These are phyloP conservation scores for Noctua fimbriata DNA, from an alignment of 2,888 invertebrate species.

Conservation along the genomic window DNA sequence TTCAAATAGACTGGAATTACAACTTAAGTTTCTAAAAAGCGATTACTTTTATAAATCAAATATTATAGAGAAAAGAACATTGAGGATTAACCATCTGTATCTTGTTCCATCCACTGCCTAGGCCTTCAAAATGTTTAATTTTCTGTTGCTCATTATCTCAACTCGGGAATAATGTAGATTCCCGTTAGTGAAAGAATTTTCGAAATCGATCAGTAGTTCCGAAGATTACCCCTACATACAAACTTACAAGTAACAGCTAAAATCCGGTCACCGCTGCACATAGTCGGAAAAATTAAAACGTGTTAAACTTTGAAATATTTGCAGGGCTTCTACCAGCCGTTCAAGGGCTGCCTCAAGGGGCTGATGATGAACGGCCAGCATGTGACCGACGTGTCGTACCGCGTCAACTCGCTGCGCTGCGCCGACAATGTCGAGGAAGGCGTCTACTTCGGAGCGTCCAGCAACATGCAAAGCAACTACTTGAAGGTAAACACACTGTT, in stretches of 20 bases:
- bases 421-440: constrained; percentile 94
- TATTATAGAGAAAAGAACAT: neutral
- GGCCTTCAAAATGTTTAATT: neutral
- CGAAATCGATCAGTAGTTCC: too few species aligned
- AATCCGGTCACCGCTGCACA: neutral
- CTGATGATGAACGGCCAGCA: constrained; percentile 93
- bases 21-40: neutral
- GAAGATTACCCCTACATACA: too few species aligned
- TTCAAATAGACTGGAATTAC: neutral
- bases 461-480: constrained; percentile 91
- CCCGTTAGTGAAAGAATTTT: too few species aligned
- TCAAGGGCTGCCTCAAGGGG: constrained; percentile 96
- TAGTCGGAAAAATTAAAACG: neutral
- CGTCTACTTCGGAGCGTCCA: constrained; percentile 94
- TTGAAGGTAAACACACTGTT: constrained; percentile 89
- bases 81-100: neutral
- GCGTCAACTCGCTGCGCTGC: constrained; percentile 94
- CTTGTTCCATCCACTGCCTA: neutral
- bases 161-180: too few species aligned
- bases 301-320: neutral
- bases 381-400: constrained; percentile 90
- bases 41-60: neutral
- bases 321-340: constrained; percentile 92
- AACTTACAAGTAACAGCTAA: neutral
- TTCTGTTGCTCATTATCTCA: neutral